Conservation (phyloP, 1,140 invertebrate genomes). For the Akabosia matsudoensis region DNA sequence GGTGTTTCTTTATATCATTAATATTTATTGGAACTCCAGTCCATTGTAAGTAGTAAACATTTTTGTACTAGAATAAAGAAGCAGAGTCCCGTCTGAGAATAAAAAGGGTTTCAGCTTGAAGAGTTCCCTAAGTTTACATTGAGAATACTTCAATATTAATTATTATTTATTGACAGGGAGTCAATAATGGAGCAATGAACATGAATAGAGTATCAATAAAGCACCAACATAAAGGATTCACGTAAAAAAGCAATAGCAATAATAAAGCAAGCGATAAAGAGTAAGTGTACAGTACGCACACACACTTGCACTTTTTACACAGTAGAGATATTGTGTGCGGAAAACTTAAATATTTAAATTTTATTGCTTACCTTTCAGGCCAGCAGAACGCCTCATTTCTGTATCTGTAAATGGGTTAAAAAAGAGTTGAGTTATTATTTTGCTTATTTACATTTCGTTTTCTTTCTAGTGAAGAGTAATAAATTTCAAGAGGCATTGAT, state of each 20-base stretch:
- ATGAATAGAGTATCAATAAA: constrained; percentile 7
- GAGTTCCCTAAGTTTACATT: neutral
- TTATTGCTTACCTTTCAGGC: constrained; percentile 44
- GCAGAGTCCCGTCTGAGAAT: too few relatives aligned
- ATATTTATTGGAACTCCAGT: too few relatives aligned
- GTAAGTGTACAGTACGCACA: neutral
- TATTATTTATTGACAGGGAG: constrained; percentile 6
- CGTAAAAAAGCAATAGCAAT: constrained; percentile 17
- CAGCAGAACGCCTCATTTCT: constrained; percentile 45
- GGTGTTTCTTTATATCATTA: too few relatives aligned
- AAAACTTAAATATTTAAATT: constrained; percentile 16
- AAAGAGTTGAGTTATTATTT: constrained; percentile 33
- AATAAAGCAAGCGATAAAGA: neutral
- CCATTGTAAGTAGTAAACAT: too few relatives aligned
- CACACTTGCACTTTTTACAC: neutral
- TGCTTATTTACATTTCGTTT: neutral
- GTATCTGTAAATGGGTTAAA: constrained; percentile 43
- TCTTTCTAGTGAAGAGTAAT: neutral
- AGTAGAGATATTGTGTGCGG: neutral
- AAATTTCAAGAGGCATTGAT: constrained; percentile 5
- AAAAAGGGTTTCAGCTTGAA: neutral
- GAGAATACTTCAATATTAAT: neutral
- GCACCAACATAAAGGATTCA: neutral
- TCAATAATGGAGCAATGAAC: constrained; percentile 6
- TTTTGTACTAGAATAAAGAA: too few relatives aligned